Evolutionary conservation across 1,140 invertebrate species (phyloP).

Genomic region (Diorhabda carinulata): DNA sequence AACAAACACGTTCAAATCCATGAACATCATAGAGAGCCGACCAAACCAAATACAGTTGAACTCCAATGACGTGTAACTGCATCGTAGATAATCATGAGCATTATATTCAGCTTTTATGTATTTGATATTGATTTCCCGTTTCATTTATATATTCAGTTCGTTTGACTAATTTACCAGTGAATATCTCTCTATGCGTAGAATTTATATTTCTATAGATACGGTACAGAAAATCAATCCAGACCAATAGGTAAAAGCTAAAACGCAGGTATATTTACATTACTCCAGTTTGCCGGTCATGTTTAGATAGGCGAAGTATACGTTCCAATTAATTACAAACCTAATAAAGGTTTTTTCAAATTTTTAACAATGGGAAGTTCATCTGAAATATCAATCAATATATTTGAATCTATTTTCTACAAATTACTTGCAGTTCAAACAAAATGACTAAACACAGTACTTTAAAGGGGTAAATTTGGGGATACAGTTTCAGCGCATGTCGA

Average conservation of each 20-base stretch:
- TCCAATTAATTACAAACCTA: no score
- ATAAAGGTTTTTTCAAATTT: no score
- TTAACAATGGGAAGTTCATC: no score
- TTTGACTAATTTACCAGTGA: constrained; percentile 27
- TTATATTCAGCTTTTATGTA: constrained; percentile 36
- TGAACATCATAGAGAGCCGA: constrained; percentile 1
- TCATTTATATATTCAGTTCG: constrained; percentile 27
- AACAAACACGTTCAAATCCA: neutral
- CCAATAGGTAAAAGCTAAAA: neutral
- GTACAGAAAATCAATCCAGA: constrained; percentile 2
- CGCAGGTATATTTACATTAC: neutral
- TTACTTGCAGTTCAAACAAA: no score
- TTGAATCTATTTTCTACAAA: no score
- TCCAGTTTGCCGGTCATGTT: neutral
- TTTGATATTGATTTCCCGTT: constrained; percentile 34
- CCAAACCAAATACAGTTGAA: constrained; percentile 25
- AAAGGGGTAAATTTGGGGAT: no score
- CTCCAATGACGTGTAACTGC: constrained; percentile 33
- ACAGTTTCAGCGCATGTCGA: no score
- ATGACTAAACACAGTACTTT: no score
- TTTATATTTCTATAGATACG: constrained; percentile 12
- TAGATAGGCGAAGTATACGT: no score
- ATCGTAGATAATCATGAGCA: constrained; percentile 30
- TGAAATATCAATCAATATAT: no score
- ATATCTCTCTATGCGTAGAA: constrained; percentile 19